phyloP scores from a whole-genome alignment of 2,113 vertebrate species.

The Strigops habroptila region DNA sequence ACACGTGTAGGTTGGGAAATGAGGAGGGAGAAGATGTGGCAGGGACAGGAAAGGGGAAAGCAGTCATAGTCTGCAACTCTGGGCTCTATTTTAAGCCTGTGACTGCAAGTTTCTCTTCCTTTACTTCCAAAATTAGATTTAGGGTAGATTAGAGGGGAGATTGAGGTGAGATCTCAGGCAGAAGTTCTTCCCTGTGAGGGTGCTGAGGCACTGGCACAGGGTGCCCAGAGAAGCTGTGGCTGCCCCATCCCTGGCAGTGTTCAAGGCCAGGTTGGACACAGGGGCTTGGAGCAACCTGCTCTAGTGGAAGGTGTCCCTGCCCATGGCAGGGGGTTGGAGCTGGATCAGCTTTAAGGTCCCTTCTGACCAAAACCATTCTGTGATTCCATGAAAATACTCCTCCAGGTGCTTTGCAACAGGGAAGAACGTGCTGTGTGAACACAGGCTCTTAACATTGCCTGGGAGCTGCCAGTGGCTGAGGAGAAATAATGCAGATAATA shows the following conservation, averaged over 20 bases:
- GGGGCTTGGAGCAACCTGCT: neutral
- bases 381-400: neutral
- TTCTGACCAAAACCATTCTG: neutral
- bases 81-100: fast-evolving
- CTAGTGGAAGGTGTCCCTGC: neutral
- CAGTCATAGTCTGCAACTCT: neutral
- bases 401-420: neutral
- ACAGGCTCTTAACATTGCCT: neutral
- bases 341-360: neutral
- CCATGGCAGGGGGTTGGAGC: too few relatives aligned
- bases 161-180: too few relatives aligned
- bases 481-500: neutral
- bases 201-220: neutral
- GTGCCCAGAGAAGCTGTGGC: neutral
- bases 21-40: neutral
- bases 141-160: too few relatives aligned
- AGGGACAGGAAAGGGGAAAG: neutral
- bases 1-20: neutral
- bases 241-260: neutral
- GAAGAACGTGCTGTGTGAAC: neutral
- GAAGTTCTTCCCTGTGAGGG: neutral
- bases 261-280: neutral
- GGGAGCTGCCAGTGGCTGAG: neutral
- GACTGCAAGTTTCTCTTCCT: neutral
- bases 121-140: neutral